These are phyloP conservation scores for Nestor notabilis DNA, from an alignment of 2,113 vertebrate genomes.

Conservation along the genomic window DNA sequence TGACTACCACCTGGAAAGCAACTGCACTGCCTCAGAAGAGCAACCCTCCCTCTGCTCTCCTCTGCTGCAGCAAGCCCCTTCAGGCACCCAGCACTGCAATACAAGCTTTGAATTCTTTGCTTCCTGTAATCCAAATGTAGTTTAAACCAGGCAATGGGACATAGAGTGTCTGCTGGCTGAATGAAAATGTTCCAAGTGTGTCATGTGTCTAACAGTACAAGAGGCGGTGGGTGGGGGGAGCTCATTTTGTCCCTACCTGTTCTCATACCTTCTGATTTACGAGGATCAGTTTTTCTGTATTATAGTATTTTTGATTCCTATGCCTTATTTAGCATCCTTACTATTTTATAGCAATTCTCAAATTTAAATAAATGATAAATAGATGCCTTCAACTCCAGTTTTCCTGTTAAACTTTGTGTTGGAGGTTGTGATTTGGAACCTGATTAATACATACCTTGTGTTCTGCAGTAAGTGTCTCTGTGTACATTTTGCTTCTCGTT, in stretches of 20 bases:
- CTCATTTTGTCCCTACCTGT: neutral
- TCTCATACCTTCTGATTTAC: neutral
- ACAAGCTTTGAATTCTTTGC: neutral
- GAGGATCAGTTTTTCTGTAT: neutral
- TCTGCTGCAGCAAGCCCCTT: neutral
- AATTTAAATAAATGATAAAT: neutral
- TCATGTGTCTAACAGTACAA: neutral
- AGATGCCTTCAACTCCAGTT: neutral
- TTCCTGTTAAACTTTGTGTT: neutral
- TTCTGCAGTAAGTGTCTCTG: neutral
- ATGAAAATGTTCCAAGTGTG: neutral
- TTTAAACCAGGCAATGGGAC: neutral
- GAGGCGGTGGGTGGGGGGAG: neutral
- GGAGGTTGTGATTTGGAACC: neutral
- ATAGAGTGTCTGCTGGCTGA: neutral
- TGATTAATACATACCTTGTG: neutral
- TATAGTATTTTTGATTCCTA: neutral
- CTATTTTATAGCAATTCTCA: neutral
- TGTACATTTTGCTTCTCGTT: neutral
- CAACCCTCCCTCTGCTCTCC: neutral
- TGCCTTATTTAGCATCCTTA: neutral
- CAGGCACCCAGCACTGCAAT: neutral
- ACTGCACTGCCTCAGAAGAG: neutral
- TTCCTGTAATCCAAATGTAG: neutral
- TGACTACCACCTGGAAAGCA: neutral